phyloP scores from a whole-genome alignment of 2,113 vertebrate genomes.

The Pagrus major region DNA sequence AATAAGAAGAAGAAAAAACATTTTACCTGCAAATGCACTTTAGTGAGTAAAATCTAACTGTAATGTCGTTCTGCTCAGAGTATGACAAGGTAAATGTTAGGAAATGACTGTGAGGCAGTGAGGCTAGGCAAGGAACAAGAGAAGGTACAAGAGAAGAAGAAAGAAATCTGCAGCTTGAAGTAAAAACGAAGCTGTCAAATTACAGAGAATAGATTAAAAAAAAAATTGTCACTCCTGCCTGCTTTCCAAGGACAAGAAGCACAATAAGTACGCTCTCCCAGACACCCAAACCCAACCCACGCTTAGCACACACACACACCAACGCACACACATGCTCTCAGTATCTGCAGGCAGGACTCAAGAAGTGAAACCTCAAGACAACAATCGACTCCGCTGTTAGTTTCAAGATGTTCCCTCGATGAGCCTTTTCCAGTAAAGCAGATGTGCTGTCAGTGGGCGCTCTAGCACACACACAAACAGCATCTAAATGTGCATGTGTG shows the following conservation, averaged over 20 bases:
- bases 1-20: not conserved
- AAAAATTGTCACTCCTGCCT: slow-evolving; percentile 35
- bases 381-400: slow-evolving; percentile 28
- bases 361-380: slow-evolving; percentile 34
- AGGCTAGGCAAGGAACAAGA: slow-evolving; percentile 3
- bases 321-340: slow-evolving; percentile 18
- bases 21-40: not conserved
- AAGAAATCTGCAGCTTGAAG: slow-evolving; percentile 5
- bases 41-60: not conserved
- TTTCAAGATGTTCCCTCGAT: slow-evolving; percentile 23
- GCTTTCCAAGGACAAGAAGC: slow-evolving; percentile 42
- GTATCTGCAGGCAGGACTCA: slow-evolving; percentile 29
- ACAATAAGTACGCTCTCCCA: not conserved
- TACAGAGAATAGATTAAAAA: slow-evolving; percentile 39
- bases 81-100: not conserved
- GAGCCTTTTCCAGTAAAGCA: slow-evolving; percentile 29
- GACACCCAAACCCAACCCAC: not conserved
- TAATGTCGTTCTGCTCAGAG: not conserved
- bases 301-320: slow-evolving; percentile 2
- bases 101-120: not conserved
- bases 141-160: not conserved
- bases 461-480: not conserved
- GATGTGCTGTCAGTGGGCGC: slow-evolving; percentile 28
- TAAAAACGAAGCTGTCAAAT: slow-evolving; percentile 54
- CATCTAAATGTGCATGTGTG: not conserved